Percentiles rank a stretch among this genome's conserved stretches.
Evolutionary conservation across 2,888 invertebrate genomes (phyloP).

Genomic region (Lochmaea capreae): DNA sequence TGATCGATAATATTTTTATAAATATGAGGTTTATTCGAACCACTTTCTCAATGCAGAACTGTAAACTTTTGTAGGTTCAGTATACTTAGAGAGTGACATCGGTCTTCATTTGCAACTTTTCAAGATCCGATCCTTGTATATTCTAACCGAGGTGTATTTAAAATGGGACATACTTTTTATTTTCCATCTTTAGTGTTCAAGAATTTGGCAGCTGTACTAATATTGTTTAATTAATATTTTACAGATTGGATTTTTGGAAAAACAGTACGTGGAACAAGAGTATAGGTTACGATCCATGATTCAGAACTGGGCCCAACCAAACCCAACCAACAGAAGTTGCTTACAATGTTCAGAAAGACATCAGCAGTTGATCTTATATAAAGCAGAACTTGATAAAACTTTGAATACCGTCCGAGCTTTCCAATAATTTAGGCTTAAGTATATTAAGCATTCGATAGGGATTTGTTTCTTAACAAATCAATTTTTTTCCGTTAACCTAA

Average conservation of each 20-base stretch:
- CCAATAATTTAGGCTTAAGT: conserved; percentile 38
- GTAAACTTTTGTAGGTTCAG: too few species aligned
- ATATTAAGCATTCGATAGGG: background rate
- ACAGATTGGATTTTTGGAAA: conserved; percentile 65
- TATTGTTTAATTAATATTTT: conserved; percentile 33
- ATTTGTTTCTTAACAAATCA: background rate
- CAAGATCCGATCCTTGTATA: too few species aligned
- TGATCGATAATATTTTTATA: too few species aligned
- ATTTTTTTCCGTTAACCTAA: background rate
- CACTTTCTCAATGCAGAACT: too few species aligned
- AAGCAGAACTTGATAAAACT: conserved; percentile 65
- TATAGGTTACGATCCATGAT: conserved; percentile 65
- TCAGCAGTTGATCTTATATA: conserved; percentile 63
- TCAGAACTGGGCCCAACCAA: conserved; percentile 64
- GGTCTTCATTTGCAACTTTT: too few species aligned
- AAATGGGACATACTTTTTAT: too few species aligned
- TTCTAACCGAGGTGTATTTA: too few species aligned
- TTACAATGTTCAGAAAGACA: conserved; percentile 64
- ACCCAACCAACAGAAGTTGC: conserved; percentile 60
- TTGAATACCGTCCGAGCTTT: conserved; percentile 63
- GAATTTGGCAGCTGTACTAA: background rate
- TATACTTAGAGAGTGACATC: too few species aligned
- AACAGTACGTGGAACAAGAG: conserved; percentile 67
- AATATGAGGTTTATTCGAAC: too few species aligned
- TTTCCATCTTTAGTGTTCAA: too few species aligned